Conservation (phyloP, 2,113 vertebrate species). For the Turdus rufiventris region DNA sequence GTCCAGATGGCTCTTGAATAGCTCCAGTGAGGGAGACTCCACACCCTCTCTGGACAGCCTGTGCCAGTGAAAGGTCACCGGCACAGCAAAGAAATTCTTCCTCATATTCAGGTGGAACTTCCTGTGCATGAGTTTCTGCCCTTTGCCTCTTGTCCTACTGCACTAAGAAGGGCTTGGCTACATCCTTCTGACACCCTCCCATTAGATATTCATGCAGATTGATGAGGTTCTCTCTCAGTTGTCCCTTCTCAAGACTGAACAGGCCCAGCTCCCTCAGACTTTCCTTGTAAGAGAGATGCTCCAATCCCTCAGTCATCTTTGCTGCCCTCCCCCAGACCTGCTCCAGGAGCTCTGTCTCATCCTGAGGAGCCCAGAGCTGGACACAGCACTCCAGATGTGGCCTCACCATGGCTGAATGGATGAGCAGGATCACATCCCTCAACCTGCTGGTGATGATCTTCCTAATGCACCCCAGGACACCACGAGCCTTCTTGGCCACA, state of each 20-base stretch:
- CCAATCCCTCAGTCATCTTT: no score
- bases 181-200: background rate
- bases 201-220: background rate
- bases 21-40: background rate
- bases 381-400: background rate
- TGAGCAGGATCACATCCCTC: background rate
- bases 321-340: background rate
- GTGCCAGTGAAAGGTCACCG: fast-evolving
- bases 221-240: background rate
- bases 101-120: background rate
- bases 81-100: background rate
- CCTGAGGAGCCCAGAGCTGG: background rate
- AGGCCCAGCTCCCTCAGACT: background rate
- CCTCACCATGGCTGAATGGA: background rate
- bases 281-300: background rate
- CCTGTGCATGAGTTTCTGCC: background rate
- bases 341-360: background rate
- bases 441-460: fast-evolving
- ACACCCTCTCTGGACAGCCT: background rate
- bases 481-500: background rate
- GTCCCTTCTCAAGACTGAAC: background rate
- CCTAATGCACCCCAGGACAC: fast-evolving
- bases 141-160: background rate
- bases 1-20: background rate
- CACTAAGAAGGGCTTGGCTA: background rate